A percentile compares a stretch with the other conserved stretches of the same genome.
These are phyloP conservation scores for Mayetiola destructor DNA, from an alignment of 2,888 invertebrate genomes.

Conservation along the genomic window DNA sequence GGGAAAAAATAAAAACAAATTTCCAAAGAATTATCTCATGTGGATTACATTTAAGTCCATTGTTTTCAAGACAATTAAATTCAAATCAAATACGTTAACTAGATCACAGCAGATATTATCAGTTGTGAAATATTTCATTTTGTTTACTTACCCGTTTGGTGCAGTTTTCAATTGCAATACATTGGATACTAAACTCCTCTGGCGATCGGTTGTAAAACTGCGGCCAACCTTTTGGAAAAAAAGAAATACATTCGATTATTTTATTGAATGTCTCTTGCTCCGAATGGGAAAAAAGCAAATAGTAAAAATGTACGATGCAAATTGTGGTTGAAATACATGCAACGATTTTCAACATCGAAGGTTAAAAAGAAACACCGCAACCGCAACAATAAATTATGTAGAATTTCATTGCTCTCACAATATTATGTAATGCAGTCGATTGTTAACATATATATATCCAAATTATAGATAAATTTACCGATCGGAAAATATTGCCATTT, in stretches of 20 bases:
- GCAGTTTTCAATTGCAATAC: conserved; percentile 1
- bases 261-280: neutral
- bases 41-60: neutral
- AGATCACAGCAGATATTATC: neutral
- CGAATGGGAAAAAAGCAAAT: neutral
- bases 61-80: neutral
- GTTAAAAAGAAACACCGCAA: no score
- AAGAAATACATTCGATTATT: neutral
- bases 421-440: conserved; percentile 10
- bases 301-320: neutral
- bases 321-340: neutral
- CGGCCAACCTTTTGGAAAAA: conserved; percentile 9
- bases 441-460: neutral
- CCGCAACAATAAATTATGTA: neutral
- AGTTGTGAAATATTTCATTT: neutral
- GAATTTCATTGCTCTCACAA: neutral
- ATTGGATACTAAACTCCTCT: neutral
- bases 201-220: conserved; percentile 3
- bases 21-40: neutral
- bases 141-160: conserved; percentile 7
- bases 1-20: neutral
- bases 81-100: neutral
- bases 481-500: neutral
- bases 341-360: no score
- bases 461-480: neutral